Evolutionary conservation across 2,113 vertebrate genomes (phyloP).

Genomic region (Alexandromys fortis): DNA sequence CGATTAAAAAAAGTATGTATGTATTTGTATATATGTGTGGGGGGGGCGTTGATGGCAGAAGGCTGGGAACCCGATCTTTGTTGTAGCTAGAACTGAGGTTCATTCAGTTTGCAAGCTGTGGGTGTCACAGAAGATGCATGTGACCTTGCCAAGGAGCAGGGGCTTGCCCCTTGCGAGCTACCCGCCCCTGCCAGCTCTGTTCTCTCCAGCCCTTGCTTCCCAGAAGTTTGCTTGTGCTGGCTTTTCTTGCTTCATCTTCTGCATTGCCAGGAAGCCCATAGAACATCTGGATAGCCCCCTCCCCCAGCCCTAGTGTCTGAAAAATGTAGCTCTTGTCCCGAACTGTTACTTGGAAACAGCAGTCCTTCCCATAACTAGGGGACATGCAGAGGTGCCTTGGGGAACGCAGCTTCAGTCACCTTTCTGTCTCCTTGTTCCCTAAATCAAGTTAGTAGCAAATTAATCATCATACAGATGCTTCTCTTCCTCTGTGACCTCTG

Average conservation of each 20-base stretch:
- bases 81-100: background rate
- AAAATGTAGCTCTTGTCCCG: background rate
- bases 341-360: background rate
- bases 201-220: background rate
- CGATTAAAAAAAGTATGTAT: background rate
- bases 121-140: no score
- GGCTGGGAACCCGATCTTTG: background rate
- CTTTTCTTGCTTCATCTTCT: background rate
- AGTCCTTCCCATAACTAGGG: background rate
- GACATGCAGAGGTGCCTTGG: background rate
- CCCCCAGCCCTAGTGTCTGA: background rate
- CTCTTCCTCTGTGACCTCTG: background rate
- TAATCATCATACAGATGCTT: background rate
- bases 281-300: background rate
- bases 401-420: background rate
- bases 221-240: background rate
- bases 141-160: background rate
- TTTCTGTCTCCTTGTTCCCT: background rate
- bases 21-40: background rate
- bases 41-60: background rate
- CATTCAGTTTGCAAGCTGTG: background rate
- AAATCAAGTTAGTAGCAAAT: slow-evolving; percentile 20
- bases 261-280: background rate
- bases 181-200: background rate
- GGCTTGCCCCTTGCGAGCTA: background rate